phyloP scores from a whole-genome alignment of 2,113 vertebrate genomes.

The Rhinoderma darwinii region DNA sequence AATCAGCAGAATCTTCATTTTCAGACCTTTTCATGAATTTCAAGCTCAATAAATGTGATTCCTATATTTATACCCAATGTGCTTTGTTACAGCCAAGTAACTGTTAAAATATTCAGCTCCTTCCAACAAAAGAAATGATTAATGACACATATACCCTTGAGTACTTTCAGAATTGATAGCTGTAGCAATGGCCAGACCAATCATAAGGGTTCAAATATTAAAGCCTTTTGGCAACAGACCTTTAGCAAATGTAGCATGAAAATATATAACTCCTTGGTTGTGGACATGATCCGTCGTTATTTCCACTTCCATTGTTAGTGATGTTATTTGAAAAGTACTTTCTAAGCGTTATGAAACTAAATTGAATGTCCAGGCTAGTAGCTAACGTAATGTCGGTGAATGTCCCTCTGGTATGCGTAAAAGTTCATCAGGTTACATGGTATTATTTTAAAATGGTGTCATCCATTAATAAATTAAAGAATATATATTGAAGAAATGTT shows the following conservation, averaged over 20 bases:
- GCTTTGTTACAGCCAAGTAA: conserved; percentile 32
- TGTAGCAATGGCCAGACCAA: conserved; percentile 27
- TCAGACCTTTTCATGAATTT: neutral
- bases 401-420: neutral
- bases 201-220: conserved; percentile 45
- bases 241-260: conserved; percentile 38
- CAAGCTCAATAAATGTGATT: conserved; percentile 14
- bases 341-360: neutral
- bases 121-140: conserved; percentile 45
- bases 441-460: no score
- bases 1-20: conserved; percentile 56
- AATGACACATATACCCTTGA: conserved; percentile 51
- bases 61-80: conserved; percentile 56
- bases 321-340: neutral
- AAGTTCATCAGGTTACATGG: no score
- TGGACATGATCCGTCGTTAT: conserved; percentile 3
- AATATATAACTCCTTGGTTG: neutral
- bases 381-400: no score
- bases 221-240: conserved; percentile 39
- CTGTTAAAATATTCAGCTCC: conserved; percentile 49
- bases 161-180: conserved; percentile 44
- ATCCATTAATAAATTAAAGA: no score
- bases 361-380: neutral
- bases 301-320: neutral
- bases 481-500: no score